phyloP scores from a whole-genome alignment of 2,113 vertebrate genomes.

The Thryonomys swinderianus region DNA sequence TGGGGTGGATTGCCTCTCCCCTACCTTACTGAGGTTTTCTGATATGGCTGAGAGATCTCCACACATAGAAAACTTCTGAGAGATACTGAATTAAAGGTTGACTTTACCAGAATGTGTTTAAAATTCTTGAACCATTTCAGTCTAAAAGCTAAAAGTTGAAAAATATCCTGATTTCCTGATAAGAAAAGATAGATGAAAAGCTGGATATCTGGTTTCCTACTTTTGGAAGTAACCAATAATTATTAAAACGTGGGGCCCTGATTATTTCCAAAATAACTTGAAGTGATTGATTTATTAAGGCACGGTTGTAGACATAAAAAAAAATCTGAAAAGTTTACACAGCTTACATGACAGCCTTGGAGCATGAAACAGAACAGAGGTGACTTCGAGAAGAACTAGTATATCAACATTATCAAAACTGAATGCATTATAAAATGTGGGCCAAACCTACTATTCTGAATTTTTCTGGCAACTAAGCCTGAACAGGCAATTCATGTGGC shows the following conservation, averaged over 20 bases:
- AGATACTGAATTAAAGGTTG: not conserved
- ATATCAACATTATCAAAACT: not conserved
- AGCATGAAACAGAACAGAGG: constrained; percentile 2
- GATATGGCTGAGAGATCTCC: not conserved
- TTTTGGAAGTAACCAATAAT: not conserved
- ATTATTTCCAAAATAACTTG: not conserved
- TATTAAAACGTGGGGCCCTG: not conserved
- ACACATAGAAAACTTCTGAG: not conserved
- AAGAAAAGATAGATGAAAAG: constrained; percentile 36
- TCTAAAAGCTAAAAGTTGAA: not conserved
- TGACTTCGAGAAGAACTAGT: not conserved
- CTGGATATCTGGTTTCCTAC: constrained; percentile 17
- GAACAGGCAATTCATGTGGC: not conserved
- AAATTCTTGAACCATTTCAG: not conserved
- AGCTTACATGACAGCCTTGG: not conserved
- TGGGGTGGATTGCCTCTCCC: not conserved
- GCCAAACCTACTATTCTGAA: not conserved
- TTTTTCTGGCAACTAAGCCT: not conserved
- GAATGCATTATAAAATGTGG: not conserved
- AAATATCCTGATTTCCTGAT: not conserved
- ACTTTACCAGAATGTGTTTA: not conserved
- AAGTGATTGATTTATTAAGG: not conserved
- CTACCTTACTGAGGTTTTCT: not conserved
- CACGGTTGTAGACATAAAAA: not conserved
- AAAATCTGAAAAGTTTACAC: not conserved